These are phyloP conservation scores for Linnaemya tessellans DNA, from an alignment of 2,888 invertebrate species.

Conservation along the genomic window DNA sequence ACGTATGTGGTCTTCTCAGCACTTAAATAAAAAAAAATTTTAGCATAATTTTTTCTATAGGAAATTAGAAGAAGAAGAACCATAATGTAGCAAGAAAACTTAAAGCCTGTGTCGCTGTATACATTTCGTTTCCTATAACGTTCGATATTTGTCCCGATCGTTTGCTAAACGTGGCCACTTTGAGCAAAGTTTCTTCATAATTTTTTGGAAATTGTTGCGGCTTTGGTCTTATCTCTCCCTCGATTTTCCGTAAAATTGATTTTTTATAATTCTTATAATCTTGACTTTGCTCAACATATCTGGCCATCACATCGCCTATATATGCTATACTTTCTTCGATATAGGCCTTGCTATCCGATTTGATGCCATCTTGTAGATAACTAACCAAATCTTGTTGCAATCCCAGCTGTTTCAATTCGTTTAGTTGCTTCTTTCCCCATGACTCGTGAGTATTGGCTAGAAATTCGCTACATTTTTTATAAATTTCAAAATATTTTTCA, in stretches of 20 bases:
- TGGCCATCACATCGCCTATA: conserved; percentile 1
- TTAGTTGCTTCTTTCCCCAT: conserved; percentile 23
- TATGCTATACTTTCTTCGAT: neutral
- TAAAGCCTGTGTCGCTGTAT: neutral
- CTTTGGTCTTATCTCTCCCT: neutral
- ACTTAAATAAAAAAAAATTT: too few relatives aligned
- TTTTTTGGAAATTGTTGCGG: neutral
- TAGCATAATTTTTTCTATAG: neutral
- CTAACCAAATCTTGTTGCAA: conserved; percentile 7
- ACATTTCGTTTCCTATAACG: neutral
- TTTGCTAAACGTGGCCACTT: neutral
- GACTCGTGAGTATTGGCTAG: neutral
- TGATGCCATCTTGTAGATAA: conserved; percentile 4
- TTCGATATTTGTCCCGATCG: neutral
- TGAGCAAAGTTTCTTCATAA: neutral
- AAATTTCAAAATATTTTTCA: conserved; percentile 38
- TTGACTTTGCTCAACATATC: conserved; percentile 8
- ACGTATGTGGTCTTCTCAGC: too few relatives aligned
- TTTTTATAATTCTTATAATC: conserved; percentile 10
- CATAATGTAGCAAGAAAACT: neutral
- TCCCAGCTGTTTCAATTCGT: conserved; percentile 19
- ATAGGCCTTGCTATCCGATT: neutral
- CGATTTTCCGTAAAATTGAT: conserved; percentile 9
- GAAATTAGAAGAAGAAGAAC: neutral
- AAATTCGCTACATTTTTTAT: conserved; percentile 38